Conservation (phyloP, 2,113 vertebrate species). For the Abramis brama region DNA sequence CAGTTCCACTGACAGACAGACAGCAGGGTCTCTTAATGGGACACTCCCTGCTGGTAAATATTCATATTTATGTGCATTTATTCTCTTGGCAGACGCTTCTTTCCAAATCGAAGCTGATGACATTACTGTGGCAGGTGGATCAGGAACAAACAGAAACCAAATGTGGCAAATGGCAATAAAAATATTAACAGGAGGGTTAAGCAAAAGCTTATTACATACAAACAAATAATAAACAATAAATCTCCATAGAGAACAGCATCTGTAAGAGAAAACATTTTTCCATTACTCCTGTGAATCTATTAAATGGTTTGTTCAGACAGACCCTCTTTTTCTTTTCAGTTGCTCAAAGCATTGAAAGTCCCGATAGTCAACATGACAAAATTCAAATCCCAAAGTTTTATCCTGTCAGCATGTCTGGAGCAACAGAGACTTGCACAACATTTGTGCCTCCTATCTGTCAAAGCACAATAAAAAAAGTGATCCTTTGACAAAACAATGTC, state of each 20-base stretch:
- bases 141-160: neutral
- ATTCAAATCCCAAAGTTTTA: constrained; percentile 9
- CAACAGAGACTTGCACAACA: neutral
- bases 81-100: constrained; percentile 1
- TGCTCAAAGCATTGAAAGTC: neutral
- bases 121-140: constrained; percentile 4
- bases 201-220: constrained; percentile 29
- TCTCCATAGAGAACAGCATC: constrained; percentile 43
- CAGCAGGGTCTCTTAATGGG: constrained; percentile 33
- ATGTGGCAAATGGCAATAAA: neutral
- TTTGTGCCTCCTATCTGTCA: neutral
- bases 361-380: neutral
- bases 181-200: constrained; percentile 31
- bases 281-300: constrained; percentile 33
- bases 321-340: constrained; percentile 4
- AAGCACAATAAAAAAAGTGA: neutral
- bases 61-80: constrained; percentile 30
- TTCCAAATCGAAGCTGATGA: neutral
- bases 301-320: constrained; percentile 34
- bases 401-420: constrained; percentile 20
- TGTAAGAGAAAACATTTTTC: constrained; percentile 25
- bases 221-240: constrained; percentile 33
- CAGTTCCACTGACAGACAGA: constrained; percentile 8
- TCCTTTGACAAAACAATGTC: neutral
- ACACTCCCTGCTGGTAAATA: constrained; percentile 48